Evolutionary conservation across 2,797 vertebrate genomes (phyloP), one percentile per base, ranked within the genome.

Genomic region (Gymnocypris eckloni): DNA sequence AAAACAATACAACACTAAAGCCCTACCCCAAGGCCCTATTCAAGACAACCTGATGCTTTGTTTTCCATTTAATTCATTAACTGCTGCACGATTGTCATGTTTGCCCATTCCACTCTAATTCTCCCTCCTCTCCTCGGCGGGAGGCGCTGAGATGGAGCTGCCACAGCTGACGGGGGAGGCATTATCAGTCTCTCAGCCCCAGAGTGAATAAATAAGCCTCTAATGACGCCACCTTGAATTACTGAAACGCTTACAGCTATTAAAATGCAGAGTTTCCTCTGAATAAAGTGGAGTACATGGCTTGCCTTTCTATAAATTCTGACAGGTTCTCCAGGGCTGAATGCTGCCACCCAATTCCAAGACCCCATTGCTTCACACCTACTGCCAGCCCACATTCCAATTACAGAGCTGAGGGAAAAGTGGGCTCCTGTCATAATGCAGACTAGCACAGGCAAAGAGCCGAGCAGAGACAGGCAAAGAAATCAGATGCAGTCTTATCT

Each of bases 191-290:
- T 91, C 87, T 85, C 73, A 90, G 84, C 88, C 90, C 89, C 89
- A 45, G 81, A 91, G 92, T 92, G 93, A 93, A 95, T 94, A 95
- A 95, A 95, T 93, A 93, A 92, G 88, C 82, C 88, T 79, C 92
- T 94, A 95, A 95, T 94, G 93, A 94, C 83, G 90, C 90, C 93
- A 93, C 92, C 93, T 93, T 94, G 92, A 94, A 94, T 94, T 94
- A 93, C 83, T 43, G 90, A 93, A 94, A 91, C 87, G 93, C 93
- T 95, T 94, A 95, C 91, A 93, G 92, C 89, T 92, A 94, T 94
- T 93, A 92, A 92, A 93, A 95, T 93, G 89, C 89, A 89, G 88
- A 86, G 85, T 25, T 90, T 92, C 92, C 89, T 90, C 79, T 71
- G 86, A 86, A 89, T 84, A 86, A 87, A 92, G 90, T 82, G 73